phyloP scores from a whole-genome alignment of 2,888 invertebrate species.

The Eupeodes luniger region DNA sequence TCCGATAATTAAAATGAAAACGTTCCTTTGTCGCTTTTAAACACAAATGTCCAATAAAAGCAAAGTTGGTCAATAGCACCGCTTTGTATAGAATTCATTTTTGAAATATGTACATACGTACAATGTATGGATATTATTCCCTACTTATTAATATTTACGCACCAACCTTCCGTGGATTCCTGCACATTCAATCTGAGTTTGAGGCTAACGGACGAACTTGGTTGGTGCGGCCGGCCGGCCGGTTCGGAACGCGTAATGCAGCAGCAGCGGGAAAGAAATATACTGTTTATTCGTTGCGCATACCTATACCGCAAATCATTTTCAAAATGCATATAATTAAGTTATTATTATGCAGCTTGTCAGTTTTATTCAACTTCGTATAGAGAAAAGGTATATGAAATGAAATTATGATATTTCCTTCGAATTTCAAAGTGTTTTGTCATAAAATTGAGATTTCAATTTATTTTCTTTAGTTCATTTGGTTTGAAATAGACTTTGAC shows the following conservation, averaged over 20 bases:
- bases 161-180: constrained; percentile 53
- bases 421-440: constrained; percentile 55
- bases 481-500: constrained; percentile 1
- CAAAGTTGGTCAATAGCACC: constrained; percentile 67
- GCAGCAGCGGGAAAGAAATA: constrained; percentile 25
- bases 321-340: constrained; percentile 60
- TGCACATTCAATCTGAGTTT: constrained; percentile 54
- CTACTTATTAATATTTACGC: constrained; percentile 58
- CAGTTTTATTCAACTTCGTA: constrained; percentile 33
- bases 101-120: neutral
- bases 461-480: constrained; percentile 14
- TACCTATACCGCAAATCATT: constrained; percentile 20
- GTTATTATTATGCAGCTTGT: constrained; percentile 61
- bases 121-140: constrained; percentile 20
- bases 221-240: no score
- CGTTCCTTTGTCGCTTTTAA: constrained; percentile 8
- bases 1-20: constrained; percentile 7
- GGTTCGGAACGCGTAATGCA: neutral
- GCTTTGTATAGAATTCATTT: constrained; percentile 10
- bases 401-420: constrained; percentile 71
- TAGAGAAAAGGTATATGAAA: neutral
- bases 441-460: constrained; percentile 46
- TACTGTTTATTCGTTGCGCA: neutral
- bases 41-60: constrained; percentile 24
- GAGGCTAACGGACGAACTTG: constrained; percentile 67